These are phyloP conservation scores for Anolis apletophallus DNA, from an alignment of 2,797 vertebrate genomes.

Conservation along the genomic window DNA sequence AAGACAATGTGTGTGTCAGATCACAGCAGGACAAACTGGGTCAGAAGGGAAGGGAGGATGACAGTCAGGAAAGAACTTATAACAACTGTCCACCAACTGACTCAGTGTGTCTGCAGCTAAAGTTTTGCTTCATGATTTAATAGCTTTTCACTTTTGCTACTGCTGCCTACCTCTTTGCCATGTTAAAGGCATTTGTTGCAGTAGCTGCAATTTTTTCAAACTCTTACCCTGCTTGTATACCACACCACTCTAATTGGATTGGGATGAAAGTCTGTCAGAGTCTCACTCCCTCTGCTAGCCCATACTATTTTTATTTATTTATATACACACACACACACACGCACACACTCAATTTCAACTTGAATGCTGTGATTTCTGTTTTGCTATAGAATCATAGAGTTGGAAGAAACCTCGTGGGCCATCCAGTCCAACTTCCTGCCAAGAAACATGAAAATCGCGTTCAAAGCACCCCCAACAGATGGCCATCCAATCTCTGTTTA, in stretches of 20 bases:
- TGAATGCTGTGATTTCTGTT: background rate
- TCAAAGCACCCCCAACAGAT: no score
- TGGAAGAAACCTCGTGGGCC: no score
- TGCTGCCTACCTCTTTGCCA: background rate
- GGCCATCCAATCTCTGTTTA: no score
- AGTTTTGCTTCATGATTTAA: background rate
- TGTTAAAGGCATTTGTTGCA: background rate
- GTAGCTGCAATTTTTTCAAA: background rate
- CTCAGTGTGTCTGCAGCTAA: constrained; percentile 21
- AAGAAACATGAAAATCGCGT: no score
- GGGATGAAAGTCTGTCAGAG: constrained; percentile 1
- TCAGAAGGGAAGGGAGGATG: background rate
- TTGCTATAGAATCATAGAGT: no score
- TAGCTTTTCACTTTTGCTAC: constrained; percentile 14
- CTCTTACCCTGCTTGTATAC: background rate
- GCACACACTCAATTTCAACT: background rate
- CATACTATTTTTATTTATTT: no score
- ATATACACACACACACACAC: no score
- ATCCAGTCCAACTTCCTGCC: no score
- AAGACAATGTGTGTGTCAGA: background rate
- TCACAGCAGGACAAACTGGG: constrained; percentile 3
- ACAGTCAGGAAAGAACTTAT: background rate
- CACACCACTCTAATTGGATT: background rate
- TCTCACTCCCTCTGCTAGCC: no score
- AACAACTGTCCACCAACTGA: background rate